These are phyloP conservation scores for Threskiornis aethiopicus DNA, from an alignment of 2,797 vertebrate species.

Conservation along the genomic window DNA sequence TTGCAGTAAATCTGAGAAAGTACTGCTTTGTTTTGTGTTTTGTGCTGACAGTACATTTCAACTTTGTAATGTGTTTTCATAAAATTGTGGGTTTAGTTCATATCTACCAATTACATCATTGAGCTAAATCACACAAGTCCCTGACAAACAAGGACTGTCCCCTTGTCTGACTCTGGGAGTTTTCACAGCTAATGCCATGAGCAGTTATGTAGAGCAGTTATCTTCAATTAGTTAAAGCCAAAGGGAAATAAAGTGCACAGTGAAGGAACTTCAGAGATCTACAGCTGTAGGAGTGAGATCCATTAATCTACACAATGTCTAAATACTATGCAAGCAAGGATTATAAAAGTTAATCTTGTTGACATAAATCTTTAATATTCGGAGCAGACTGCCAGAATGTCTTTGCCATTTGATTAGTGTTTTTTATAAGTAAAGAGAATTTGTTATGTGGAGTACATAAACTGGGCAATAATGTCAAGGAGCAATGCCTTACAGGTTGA, in stretches of 20 bases:
- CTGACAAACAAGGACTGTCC: background rate
- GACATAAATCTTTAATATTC: slow-evolving; percentile 50
- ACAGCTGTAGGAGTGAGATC: background rate
- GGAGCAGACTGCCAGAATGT: background rate
- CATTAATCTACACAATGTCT: slow-evolving; percentile 19
- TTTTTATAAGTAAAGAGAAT: background rate
- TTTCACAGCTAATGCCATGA: background rate
- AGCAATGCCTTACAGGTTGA: background rate
- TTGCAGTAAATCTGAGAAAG: background rate
- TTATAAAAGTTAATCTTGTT: slow-evolving; percentile 36
- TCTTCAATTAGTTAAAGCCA: slow-evolving; percentile 14
- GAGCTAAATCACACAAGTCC: background rate
- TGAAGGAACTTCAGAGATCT: background rate
- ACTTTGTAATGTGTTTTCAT: background rate
- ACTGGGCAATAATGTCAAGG: slow-evolving; percentile 7
- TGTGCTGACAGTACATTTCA: background rate
- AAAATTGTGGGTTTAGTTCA: background rate
- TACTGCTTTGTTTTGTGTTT: background rate
- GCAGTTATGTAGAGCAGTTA: background rate
- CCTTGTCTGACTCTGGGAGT: background rate
- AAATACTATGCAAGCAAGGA: background rate
- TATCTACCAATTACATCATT: background rate
- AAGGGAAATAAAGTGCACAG: background rate
- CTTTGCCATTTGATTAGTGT: slow-evolving; percentile 21
- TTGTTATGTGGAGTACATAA: background rate